A percentile compares a stretch with the other conserved stretches of the same genome.
Evolutionary conservation across 2,888 invertebrate species (phyloP).

Genomic region (Watsonalla cultraria): DNA sequence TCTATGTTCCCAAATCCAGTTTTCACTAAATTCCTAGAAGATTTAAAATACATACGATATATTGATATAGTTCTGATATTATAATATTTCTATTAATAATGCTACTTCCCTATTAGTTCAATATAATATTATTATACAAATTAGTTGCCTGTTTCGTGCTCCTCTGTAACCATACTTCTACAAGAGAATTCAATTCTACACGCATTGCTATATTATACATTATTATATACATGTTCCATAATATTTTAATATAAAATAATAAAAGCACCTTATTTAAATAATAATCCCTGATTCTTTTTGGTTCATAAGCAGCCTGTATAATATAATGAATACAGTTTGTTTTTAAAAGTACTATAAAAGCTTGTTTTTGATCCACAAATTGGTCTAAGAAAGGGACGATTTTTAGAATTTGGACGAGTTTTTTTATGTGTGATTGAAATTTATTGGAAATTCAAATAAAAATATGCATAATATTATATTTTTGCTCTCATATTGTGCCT

Average conservation of each 20-base stretch:
- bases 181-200: constrained; percentile 40
- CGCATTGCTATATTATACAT: constrained; percentile 36
- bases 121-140: neutral
- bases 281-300: constrained; percentile 24
- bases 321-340: constrained; percentile 7
- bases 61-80: neutral
- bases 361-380: constrained; percentile 16
- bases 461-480: neutral
- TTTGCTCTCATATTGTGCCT: neutral
- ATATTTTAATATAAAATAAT: constrained; percentile 14
- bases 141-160: constrained; percentile 7
- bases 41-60: constrained; percentile 15
- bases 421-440: constrained; percentile 6
- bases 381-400: constrained; percentile 20
- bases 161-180: constrained; percentile 15
- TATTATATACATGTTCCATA: constrained; percentile 14
- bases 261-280: constrained; percentile 25
- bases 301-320: constrained; percentile 14
- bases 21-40: constrained; percentile 17
- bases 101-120: neutral
- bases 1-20: constrained; percentile 49
- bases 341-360: constrained; percentile 11
- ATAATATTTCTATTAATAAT: neutral
- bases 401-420: constrained; percentile 11
- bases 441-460: neutral